Conservation (phyloP, 1,140 invertebrate species). For the Atta colombica region DNA sequence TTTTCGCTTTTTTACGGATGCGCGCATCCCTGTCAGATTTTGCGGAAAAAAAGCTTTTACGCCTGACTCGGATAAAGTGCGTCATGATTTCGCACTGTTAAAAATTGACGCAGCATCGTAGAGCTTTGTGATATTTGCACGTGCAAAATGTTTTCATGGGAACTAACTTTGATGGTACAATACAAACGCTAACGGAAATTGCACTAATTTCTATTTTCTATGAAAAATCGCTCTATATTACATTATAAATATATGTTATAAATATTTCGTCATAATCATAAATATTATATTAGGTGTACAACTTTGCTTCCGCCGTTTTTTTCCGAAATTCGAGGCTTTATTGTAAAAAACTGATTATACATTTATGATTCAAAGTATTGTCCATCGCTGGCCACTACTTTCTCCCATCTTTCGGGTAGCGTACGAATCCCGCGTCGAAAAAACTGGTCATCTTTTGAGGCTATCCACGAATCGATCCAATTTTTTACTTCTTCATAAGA, state of each 20-base stretch:
- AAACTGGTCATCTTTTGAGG: too few relatives aligned
- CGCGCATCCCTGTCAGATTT: constrained; percentile 37
- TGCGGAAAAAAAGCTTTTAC: constrained; percentile 57
- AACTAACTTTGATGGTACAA: background rate
- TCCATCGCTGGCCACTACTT: too few relatives aligned
- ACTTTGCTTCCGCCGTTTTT: too few relatives aligned
- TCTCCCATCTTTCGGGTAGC: too few relatives aligned
- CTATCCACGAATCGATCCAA: too few relatives aligned
- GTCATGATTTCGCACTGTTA: constrained; percentile 55
- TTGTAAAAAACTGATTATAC: too few relatives aligned
- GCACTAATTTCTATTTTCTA: background rate
- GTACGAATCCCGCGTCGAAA: too few relatives aligned
- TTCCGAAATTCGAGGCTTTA: too few relatives aligned
- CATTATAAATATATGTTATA: background rate
- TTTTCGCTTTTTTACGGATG: constrained; percentile 21
- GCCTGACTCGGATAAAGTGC: constrained; percentile 41
- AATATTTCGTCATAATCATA: too few relatives aligned
- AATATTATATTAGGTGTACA: too few relatives aligned
- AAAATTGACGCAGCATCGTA: constrained; percentile 43
- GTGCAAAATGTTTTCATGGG: constrained; percentile 35
- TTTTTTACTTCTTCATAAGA: too few relatives aligned
- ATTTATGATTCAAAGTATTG: too few relatives aligned
- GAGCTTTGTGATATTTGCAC: constrained; percentile 44
- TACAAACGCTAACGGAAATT: background rate
- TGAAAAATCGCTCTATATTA: background rate